phyloP scores from a whole-genome alignment of 2,888 invertebrate species.

The Melanargia galathea region DNA sequence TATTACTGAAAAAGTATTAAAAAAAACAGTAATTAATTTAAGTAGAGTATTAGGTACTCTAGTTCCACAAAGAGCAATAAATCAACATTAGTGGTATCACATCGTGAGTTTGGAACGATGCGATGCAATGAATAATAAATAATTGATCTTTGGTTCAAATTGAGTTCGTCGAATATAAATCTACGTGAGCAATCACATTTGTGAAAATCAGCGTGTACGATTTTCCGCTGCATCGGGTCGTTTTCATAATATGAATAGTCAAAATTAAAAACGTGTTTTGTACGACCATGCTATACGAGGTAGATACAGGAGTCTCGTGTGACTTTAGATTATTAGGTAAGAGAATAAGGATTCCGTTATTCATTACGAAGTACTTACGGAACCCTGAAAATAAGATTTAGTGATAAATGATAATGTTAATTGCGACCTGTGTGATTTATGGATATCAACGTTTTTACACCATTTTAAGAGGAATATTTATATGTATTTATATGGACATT shows the following conservation, averaged over 20 bases:
- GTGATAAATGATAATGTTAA: too few species aligned
- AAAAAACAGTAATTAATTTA: background rate
- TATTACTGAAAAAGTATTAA: background rate
- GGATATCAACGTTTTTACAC: too few species aligned
- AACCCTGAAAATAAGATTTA: too few species aligned
- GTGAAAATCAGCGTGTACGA: constrained; percentile 38
- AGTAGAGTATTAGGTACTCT: background rate
- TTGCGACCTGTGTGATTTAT: too few species aligned
- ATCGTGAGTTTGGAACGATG: constrained; percentile 59
- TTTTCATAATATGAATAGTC: constrained; percentile 28
- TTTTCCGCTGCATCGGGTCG: constrained; percentile 13
- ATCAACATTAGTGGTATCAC: constrained; percentile 65
- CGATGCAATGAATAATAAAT: constrained; percentile 69
- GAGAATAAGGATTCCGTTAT: too few species aligned
- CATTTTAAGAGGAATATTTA: too few species aligned
- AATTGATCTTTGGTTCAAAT: constrained; percentile 65
- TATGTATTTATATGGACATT: too few species aligned
- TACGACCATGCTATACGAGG: background rate
- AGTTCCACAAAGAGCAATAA: constrained; percentile 57
- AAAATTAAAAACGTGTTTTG: constrained; percentile 1
- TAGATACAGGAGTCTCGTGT: too few species aligned
- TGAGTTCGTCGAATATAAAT: constrained; percentile 57
- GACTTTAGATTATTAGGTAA: too few species aligned
- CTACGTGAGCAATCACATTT: constrained; percentile 47
- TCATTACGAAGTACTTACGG: too few species aligned